Evolutionary conservation across 2,113 vertebrate genomes (phyloP).

Genomic region (Chauna torquata): DNA sequence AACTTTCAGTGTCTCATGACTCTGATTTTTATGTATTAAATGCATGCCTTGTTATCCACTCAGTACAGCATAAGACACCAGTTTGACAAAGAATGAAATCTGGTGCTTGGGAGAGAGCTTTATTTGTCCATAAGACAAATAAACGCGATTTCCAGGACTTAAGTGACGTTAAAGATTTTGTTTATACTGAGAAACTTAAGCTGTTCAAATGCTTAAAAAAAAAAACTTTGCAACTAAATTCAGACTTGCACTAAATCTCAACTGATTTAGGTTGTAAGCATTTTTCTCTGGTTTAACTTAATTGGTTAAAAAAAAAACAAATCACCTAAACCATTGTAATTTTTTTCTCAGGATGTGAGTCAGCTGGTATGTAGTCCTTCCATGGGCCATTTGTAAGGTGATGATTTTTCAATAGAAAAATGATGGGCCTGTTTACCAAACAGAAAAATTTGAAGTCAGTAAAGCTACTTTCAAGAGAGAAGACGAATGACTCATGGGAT

Average conservation of each 20-base stretch:
- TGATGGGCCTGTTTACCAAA: neutral
- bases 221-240: neutral
- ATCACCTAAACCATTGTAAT: neutral
- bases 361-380: neutral
- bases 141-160: slow-evolving; percentile 18
- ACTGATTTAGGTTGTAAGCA: neutral
- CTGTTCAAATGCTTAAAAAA: neutral
- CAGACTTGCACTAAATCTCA: neutral
- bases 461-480: neutral
- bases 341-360: neutral
- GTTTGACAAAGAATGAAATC: slow-evolving; percentile 27
- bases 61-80: neutral
- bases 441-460: neutral
- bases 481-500: neutral
- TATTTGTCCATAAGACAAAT: slow-evolving; percentile 6
- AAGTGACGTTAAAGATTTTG: slow-evolving; percentile 9
- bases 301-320: neutral
- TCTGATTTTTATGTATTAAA: slow-evolving; percentile 57
- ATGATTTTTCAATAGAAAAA: neutral
- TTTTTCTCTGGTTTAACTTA: neutral
- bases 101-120: slow-evolving; percentile 11
- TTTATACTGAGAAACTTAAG: slow-evolving; percentile 41
- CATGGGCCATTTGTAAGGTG: neutral
- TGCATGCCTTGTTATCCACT: slow-evolving; percentile 34
- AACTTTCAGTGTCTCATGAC: slow-evolving; percentile 49